A percentile compares a stretch with the other conserved stretches of the same genome.
These are phyloP conservation scores for Drosophila greeni DNA, from an alignment of 2,888 invertebrate genomes.

Conservation along the genomic window DNA sequence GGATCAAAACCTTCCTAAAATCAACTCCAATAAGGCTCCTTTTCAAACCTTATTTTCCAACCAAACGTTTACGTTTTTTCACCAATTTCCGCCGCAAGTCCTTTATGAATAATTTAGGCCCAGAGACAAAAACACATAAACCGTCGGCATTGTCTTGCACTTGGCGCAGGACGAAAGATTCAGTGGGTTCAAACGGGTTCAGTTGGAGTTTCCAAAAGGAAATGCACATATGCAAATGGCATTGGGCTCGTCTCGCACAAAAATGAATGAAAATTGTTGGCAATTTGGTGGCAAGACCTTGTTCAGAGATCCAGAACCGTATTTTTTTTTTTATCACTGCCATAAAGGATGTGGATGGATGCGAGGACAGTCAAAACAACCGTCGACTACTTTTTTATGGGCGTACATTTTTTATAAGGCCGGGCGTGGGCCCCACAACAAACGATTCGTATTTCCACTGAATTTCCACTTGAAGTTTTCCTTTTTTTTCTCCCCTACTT, in stretches of 20 bases:
- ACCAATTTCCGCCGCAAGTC: background rate
- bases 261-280: conserved; percentile 74
- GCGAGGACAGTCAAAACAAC: conserved; percentile 65
- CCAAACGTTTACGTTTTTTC: background rate
- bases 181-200: conserved; percentile 27
- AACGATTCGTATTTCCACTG: conserved; percentile 19
- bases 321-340: conserved; percentile 62
- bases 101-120: conserved; percentile 60
- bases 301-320: conserved; percentile 43
- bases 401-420: conserved; percentile 65
- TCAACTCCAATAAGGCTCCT: background rate
- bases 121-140: conserved; percentile 53
- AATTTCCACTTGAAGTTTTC: too few relatives aligned
- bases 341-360: conserved; percentile 55
- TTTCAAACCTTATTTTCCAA: background rate
- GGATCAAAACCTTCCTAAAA: background rate
- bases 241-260: conserved; percentile 45
- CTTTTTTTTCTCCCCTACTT: conserved; percentile 1
- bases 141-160: conserved; percentile 40
- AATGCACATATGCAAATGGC: conserved; percentile 64
- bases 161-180: conserved; percentile 40
- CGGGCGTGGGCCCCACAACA: conserved; percentile 20
- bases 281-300: conserved; percentile 65
- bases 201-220: conserved; percentile 36
- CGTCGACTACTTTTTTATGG: conserved; percentile 65